These are phyloP conservation scores for Dicrurus megarhynchus DNA, from an alignment of 2,113 vertebrate genomes.

Conservation along the genomic window DNA sequence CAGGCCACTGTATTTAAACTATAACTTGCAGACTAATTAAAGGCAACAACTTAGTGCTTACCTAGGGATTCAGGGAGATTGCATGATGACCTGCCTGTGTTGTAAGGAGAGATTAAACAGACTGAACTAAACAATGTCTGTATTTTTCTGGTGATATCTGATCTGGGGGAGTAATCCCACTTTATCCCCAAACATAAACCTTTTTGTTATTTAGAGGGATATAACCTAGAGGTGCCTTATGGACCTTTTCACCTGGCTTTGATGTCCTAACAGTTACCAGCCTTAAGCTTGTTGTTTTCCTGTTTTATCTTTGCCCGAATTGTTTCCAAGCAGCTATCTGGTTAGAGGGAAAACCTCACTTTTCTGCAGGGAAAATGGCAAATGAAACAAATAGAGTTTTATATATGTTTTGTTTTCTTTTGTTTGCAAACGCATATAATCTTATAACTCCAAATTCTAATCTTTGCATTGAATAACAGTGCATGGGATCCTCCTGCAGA, in stretches of 20 bases:
- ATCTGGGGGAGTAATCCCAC: slow-evolving; percentile 28
- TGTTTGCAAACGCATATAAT: not conserved
- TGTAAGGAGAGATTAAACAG: slow-evolving; percentile 34
- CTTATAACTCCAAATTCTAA: not conserved
- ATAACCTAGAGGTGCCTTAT: not conserved
- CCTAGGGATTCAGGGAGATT: slow-evolving; percentile 42
- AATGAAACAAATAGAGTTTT: not conserved
- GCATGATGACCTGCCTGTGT: slow-evolving; percentile 28
- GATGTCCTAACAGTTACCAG: slow-evolving; percentile 8
- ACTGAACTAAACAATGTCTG: not conserved
- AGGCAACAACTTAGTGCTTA: slow-evolving; percentile 45
- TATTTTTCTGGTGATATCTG: slow-evolving; percentile 16
- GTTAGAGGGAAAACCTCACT: not conserved
- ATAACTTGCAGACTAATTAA: slow-evolving; percentile 19
- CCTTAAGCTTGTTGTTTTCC: not conserved
- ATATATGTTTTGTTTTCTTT: not conserved
- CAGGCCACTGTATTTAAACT: slow-evolving; percentile 14
- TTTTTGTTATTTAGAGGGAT: not conserved
- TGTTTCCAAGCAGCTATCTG: not conserved
- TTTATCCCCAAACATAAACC: slow-evolving; percentile 22
- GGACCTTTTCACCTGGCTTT: slow-evolving; percentile 51
- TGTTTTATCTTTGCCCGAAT: not conserved
- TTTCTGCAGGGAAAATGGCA: not conserved
- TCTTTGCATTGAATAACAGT: not conserved
- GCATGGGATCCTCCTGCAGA: not conserved